Evolutionary conservation across 2,113 vertebrate species (phyloP).

Genomic region (Phylloscopus whistleri): DNA sequence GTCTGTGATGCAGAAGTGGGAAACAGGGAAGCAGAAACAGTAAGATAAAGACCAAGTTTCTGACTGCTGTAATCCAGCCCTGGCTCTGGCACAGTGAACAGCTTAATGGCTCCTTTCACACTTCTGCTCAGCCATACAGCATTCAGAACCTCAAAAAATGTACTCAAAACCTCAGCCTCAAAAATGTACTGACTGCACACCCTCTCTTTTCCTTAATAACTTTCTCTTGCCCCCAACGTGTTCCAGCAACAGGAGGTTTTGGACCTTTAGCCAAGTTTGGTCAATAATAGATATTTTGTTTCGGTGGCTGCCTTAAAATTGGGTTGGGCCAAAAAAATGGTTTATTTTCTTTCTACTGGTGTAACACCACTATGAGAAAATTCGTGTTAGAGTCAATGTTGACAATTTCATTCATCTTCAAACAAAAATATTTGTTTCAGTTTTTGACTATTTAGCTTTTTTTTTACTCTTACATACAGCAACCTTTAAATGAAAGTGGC

Average conservation of each 20-base stretch:
- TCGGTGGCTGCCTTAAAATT: not conserved
- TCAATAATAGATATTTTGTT: not conserved
- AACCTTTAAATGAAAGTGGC: not conserved
- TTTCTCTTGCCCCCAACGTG: not conserved
- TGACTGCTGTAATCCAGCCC: not conserved
- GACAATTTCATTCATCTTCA: not conserved
- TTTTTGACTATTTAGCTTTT: not conserved
- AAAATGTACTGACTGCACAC: not conserved
- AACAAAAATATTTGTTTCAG: not conserved
- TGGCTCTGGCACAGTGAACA: not conserved
- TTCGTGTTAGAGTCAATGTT: not conserved
- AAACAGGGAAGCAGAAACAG: not conserved
- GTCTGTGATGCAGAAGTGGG: not conserved
- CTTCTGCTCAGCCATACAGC: not conserved
- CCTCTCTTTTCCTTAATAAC: not conserved
- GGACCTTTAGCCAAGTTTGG: not conserved
- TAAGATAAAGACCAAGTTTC: not conserved
- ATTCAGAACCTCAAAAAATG: not conserved
- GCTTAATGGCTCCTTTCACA: constrained; percentile 22
- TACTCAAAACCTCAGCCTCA: not conserved
- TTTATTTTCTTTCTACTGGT: not conserved
- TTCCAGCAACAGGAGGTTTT: not conserved
- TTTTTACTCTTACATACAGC: not conserved
- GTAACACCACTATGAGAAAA: not conserved
- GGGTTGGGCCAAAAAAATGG: not conserved